Evolutionary conservation across 2,113 vertebrate genomes (phyloP), one percentile per base, ranked within the genome.

Genomic region (Chascanopsetta lugubris): DNA sequence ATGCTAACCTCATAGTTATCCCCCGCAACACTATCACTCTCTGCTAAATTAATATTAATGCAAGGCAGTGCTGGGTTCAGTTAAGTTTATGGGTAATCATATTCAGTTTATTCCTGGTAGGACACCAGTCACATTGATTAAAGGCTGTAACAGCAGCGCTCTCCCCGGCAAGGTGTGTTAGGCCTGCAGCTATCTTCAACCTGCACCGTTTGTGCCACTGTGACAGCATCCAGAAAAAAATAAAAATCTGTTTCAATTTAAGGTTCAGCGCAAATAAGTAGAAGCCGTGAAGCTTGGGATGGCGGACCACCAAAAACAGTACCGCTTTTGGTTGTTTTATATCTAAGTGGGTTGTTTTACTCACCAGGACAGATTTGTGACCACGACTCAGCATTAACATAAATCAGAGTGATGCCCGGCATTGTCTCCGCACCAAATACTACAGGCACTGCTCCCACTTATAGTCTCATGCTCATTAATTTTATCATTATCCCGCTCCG

Each of bases 61-160:
- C 82, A 72, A 73, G 79, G 77, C 85, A 88, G 87, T 84, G 73
- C 61, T 77, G 86, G 88, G 87, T 89, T 92, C 86, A 84, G 84
- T 91, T 92, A 90, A 91, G 89, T 91, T 91, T 92, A 92, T 87
- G 88, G 88, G 87, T 92, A 92, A 93, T 93, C 90, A 93, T 93
- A 92, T 92, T 92, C 85, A 89, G 83, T 89, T 90, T 92, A 92
- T 92, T 92, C 90, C 90, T 91, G 77, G 83, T 90, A 88, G 86
- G 90, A 88, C 84, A 89, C 76, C 79, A 91, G 89, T 92, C 89
- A 84, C 72, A 62, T 84, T 92, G 91, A 93, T 93, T 92, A 92
- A 92, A 92, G 85, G 85, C 82, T 62, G 67, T 80, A 76, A 80
- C 48, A 59, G 71, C 30, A 38, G 66, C 36, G 45, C 81, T 87